Base-by-base conservation (phyloP, 1,140 invertebrate genomes). In the Bombus turneri region DNA sequence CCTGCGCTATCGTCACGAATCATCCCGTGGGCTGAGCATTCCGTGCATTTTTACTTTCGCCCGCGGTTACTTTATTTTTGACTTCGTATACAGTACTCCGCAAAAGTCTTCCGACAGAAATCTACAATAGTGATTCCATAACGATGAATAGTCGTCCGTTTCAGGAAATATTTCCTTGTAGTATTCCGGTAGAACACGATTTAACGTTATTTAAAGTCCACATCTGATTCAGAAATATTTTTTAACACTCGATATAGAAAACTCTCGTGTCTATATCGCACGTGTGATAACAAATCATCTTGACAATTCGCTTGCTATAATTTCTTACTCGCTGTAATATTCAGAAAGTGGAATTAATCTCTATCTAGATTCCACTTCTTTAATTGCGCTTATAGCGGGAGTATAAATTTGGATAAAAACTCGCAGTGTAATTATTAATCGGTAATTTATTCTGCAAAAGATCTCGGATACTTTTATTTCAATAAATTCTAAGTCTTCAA, bases 1-100 rank as follows among this genome's bases (percentile, higher is more conserved):
- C n/a, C n/a, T n/a, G 68, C n/a, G 5, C 18, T 22, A 81, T 43
- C 78, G 34, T 57, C 66, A 6, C 47, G 79, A 69, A 72, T 59
- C 47, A 81, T 22, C 28, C 47, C 5, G 37, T 31, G 47, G 79
- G 80, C n/a, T 6, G 9, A 2, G 1, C n/a, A 31, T 73, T 74
- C 39, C 79, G 0, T 2, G 13, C 53, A 18, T 74, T 74, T 64
- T 43, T 73, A 28, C 31, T 43, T 71, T 69, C 34, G 22, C 77
- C 22, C 28, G 66, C 0, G 15, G 43, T 71, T 59, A 69, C 25
- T 80, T 71, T 71, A 57, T 57, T 80, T 53, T 37, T 12, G 25
- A 34, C 39, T 34, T 6, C 2, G 9, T 28, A 12, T 28, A 28
- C 9, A 13, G 59, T 12, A 62, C 1, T 4, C 3, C 3, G 28